These are phyloP conservation scores for Hypsopygia costalis DNA, from an alignment of 2,888 invertebrate species.

Conservation along the genomic window DNA sequence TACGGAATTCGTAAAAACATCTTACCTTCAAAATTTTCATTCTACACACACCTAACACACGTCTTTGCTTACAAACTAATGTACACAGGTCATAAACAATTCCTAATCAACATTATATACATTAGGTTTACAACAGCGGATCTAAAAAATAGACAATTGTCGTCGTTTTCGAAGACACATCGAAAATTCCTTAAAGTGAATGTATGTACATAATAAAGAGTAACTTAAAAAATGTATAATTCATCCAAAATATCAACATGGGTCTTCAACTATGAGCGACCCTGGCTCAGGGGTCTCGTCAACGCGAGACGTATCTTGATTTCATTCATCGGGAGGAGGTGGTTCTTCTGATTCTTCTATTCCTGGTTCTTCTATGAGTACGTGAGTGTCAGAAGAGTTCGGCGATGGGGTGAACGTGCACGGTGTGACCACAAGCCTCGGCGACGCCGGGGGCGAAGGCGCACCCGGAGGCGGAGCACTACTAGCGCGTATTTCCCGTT, in stretches of 20 bases:
- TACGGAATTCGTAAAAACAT: too few species aligned
- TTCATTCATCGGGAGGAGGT: constrained; percentile 33
- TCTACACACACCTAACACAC: too few species aligned
- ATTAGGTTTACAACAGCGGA: constrained; percentile 39
- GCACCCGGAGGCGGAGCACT: constrained; percentile 48
- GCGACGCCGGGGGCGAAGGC: constrained; percentile 30
- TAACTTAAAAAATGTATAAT: constrained; percentile 50
- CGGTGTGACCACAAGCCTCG: constrained; percentile 31
- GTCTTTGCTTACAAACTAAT: background rate
- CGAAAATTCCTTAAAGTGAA: constrained; percentile 44
- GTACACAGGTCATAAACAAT: constrained; percentile 14
- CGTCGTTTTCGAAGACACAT: constrained; percentile 48
- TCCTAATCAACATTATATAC: constrained; percentile 12
- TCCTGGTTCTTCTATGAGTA: constrained; percentile 44
- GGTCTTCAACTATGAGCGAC: constrained; percentile 19
- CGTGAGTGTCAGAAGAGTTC: constrained; percentile 39
- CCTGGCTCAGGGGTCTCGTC: constrained; percentile 20
- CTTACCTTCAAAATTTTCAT: too few species aligned
- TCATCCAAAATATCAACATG: constrained; percentile 52
- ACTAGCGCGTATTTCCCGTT: constrained; percentile 43
- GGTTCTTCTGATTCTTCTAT: constrained; percentile 18
- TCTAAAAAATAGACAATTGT: constrained; percentile 56
- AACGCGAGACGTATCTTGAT: constrained; percentile 24
- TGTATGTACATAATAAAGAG: constrained; percentile 27
- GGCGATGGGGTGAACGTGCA: constrained; percentile 14